Evolutionary conservation across 2,888 invertebrate genomes (phyloP).

Genomic region (Leucania comma): DNA sequence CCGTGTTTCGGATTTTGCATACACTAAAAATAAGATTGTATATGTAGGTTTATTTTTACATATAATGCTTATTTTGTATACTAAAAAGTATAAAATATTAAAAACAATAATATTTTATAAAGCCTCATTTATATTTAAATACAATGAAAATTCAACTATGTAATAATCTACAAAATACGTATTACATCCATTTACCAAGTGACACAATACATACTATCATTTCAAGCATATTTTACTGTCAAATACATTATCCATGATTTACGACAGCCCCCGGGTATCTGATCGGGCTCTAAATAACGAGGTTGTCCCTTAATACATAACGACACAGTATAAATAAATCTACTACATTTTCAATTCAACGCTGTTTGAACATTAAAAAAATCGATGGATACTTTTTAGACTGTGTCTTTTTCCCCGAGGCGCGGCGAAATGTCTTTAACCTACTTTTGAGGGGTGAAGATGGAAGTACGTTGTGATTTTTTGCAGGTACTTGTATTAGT

Average conservation of each 20-base stretch:
- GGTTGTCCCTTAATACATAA: slow-evolving; percentile 52
- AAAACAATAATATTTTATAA: no score
- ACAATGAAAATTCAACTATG: no score
- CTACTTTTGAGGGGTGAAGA: slow-evolving; percentile 47
- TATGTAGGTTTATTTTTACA: no score
- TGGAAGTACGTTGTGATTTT: slow-evolving; percentile 33
- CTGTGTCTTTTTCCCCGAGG: slow-evolving; percentile 40
- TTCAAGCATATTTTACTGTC: slow-evolving; percentile 66
- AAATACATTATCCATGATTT: slow-evolving; percentile 68
- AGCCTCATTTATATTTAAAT: not conserved
- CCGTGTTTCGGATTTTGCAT: no score
- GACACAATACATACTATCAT: slow-evolving; percentile 56
- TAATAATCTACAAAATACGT: not conserved
- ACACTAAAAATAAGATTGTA: no score
- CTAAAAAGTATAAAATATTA: no score
- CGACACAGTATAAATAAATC: slow-evolving; percentile 46
- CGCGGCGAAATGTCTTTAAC: slow-evolving; percentile 49
- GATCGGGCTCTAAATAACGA: slow-evolving; percentile 63
- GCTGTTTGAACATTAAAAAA: slow-evolving; percentile 4
- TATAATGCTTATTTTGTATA: no score
- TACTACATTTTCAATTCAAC: slow-evolving; percentile 12
- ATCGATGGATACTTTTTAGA: slow-evolving; percentile 11
- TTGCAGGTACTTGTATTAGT: slow-evolving; percentile 6
- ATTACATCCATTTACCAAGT: slow-evolving; percentile 31
- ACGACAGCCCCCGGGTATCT: slow-evolving; percentile 61